These are phyloP conservation scores for Xylota segnis DNA, from an alignment of 2,888 invertebrate species.

Conservation along the genomic window DNA sequence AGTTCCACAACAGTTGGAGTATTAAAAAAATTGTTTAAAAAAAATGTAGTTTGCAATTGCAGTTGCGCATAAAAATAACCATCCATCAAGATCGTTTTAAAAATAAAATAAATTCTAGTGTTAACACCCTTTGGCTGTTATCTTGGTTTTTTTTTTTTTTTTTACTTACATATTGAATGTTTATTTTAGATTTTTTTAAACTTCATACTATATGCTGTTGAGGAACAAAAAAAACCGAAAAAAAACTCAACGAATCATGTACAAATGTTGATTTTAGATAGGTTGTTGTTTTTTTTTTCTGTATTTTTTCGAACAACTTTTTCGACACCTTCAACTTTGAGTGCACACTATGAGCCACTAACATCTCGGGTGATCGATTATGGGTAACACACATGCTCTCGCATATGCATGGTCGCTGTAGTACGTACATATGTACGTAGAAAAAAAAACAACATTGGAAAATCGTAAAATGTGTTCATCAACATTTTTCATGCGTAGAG, in stretches of 20 bases:
- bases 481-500: constrained; percentile 39
- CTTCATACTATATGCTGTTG: constrained; percentile 18
- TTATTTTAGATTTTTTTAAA: constrained; percentile 46
- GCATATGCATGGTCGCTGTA: background rate
- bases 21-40: constrained; percentile 4
- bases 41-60: background rate
- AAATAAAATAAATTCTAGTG: constrained; percentile 21
- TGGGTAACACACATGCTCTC: constrained; percentile 23
- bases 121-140: constrained; percentile 28
- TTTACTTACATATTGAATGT: constrained; percentile 29
- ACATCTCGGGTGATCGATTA: constrained; percentile 47
- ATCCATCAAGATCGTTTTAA: constrained; percentile 36
- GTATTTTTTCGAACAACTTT: constrained; percentile 10
- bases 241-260: constrained; percentile 13
- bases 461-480: constrained; percentile 41
- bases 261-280: constrained; percentile 51
- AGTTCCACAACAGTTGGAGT: constrained; percentile 11
- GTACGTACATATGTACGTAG: constrained; percentile 11
- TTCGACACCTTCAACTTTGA: constrained; percentile 24
- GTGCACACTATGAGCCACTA: constrained; percentile 21
- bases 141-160: background rate
- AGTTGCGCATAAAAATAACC: constrained; percentile 3
- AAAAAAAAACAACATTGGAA: constrained; percentile 13
- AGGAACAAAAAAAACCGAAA: background rate
- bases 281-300: constrained; percentile 1